Evolutionary conservation across 2,888 invertebrate genomes (phyloP), one percentile per base, ranked within the genome.

Genomic region (Nycteola revayana): DNA sequence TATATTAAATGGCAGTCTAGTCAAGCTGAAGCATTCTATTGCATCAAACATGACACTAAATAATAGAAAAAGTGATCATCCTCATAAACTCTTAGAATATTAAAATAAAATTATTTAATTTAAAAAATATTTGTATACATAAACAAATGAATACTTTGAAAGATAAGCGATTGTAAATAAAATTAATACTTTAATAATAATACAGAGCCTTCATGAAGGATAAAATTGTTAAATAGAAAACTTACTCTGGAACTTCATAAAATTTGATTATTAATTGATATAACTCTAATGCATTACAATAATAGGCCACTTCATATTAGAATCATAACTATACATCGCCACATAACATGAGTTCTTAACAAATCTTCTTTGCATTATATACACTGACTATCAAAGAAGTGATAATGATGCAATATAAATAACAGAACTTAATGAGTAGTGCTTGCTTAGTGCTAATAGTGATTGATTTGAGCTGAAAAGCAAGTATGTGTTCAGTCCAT

Each of bases 341-440:
- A 75, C 74, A 66, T 75, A 76, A 76, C 68, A 72, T 65, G 62
- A 74, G 62, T 72, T 67, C 66, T 71, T 70, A 83, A 84, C 73
- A 77, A 75, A 58, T 42, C 75, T 73, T 72, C 75, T 76, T 75
- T 66, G 73, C 67, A 61, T 75, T 82, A 83, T 82, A 74, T 82
- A 85, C 83, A 84, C 75, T 83, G 82, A 81, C 77, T 85, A 75
- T 66, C 77, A 81, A 81, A 80, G 73, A 79, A 77, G 75, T 68
- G 68, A 67, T 37, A 23, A 63, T 60, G 63, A 77, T 73, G 80
- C 71, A 66, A 73, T 70, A 81, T 71, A 78, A 76, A 77, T 79
- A 84, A 80, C 70, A 75, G 64, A 75, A 67, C 76, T 78, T 74
- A 78, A 76, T 79, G 75, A 62, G 67, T 66, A 80, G 75, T 77